These are phyloP conservation scores for Nannoperca obscura DNA, from an alignment of 2,797 vertebrate species.

Conservation along the genomic window DNA sequence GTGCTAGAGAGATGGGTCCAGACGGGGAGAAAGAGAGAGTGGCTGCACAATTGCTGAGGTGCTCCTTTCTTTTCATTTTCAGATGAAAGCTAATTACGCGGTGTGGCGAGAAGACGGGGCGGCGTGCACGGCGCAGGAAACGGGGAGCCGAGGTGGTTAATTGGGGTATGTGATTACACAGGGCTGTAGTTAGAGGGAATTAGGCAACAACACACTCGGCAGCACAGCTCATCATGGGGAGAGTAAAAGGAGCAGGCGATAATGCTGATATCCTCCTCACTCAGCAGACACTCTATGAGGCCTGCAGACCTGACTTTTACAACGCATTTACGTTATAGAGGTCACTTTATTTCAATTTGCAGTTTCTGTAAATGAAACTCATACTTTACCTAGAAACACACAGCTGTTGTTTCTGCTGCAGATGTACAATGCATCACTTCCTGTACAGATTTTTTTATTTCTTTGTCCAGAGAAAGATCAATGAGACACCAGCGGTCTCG, in stretches of 20 bases:
- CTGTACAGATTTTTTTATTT: neutral
- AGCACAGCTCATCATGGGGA: slow-evolving; percentile 93
- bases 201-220: slow-evolving; percentile 97
- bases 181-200: slow-evolving; percentile 97
- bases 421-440: neutral
- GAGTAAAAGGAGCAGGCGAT: slow-evolving; percentile 91
- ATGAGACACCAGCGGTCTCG: neutral
- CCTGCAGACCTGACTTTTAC: slow-evolving; percentile 30
- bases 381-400: neutral
- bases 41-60: slow-evolving; percentile 94
- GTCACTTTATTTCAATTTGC: neutral
- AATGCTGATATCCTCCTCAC: slow-evolving; percentile 92
- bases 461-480: neutral
- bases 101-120: slow-evolving; percentile 90
- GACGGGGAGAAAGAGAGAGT: slow-evolving; percentile 72
- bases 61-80: slow-evolving; percentile 90
- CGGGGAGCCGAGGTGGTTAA: slow-evolving; percentile 94
- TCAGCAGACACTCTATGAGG: slow-evolving; percentile 80
- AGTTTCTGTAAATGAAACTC: neutral
- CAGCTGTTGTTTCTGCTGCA: neutral
- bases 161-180: slow-evolving; percentile 99
- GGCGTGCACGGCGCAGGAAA: slow-evolving; percentile 86
- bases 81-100: slow-evolving; percentile 99
- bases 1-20: slow-evolving; percentile 59
- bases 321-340: slow-evolving; percentile 3